Evolutionary conservation across 2,797 vertebrate genomes (phyloP).

Genomic region (Cetoscarus ocellatus): DNA sequence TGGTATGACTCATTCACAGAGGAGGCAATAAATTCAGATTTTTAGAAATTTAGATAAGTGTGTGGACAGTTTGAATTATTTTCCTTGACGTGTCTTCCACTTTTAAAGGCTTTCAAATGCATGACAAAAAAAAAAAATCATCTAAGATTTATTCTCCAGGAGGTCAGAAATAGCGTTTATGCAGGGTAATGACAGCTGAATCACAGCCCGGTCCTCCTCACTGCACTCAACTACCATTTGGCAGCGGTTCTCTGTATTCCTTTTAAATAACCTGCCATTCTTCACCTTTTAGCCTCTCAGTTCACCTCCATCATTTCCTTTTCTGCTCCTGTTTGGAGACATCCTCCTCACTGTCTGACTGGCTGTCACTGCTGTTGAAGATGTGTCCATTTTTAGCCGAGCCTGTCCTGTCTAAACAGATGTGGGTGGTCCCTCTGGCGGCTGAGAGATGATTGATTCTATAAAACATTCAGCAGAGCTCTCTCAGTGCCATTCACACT

Average conservation of each 20-base stretch:
- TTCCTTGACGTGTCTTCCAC: conserved; percentile 12
- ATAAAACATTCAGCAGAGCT: conserved; percentile 73
- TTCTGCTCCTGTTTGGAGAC: conserved; percentile 33
- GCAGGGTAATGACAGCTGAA: conserved; percentile 36
- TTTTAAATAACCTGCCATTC: conserved; percentile 50
- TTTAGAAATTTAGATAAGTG: not conserved
- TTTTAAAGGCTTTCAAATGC: conserved; percentile 2
- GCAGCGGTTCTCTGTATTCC: conserved; percentile 15
- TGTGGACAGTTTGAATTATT: conserved; percentile 3
- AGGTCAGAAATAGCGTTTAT: conserved; percentile 7
- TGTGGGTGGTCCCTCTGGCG: conserved; percentile 58
- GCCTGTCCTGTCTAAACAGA: conserved; percentile 50
- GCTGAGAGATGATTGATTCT: conserved; percentile 67
- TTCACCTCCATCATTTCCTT: conserved; percentile 15
- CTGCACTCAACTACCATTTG: conserved; percentile 30
- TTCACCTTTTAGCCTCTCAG: conserved; percentile 45
- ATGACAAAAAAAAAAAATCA: not conserved
- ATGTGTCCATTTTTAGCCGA: conserved; percentile 51
- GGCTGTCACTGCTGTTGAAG: conserved; percentile 47
- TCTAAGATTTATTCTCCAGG: conserved; percentile 24
- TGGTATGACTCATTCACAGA: conserved; percentile 7
- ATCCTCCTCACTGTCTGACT: conserved; percentile 35
- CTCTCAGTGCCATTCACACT: conserved; percentile 62
- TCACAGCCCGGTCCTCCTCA: conserved; percentile 3
- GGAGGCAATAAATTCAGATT: conserved; percentile 1